Evolutionary conservation across 1,140 invertebrate genomes (phyloP).

Genomic region (Dinoponera quadriceps): DNA sequence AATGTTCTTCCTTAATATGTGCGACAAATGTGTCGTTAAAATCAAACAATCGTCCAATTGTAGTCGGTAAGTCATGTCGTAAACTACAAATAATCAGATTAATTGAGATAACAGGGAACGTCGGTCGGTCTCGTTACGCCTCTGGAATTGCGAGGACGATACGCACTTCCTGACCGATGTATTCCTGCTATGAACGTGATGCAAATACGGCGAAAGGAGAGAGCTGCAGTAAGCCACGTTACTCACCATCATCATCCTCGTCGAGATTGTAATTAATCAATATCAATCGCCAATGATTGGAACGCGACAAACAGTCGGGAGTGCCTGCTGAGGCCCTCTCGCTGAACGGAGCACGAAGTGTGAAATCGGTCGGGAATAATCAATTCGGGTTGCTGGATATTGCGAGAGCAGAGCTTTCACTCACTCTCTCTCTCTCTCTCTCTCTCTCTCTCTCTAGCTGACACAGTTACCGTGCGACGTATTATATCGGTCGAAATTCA

Average conservation of each 20-base stretch:
- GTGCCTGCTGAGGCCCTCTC: background rate
- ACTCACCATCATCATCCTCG: background rate
- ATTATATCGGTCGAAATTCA: conserved; percentile 4
- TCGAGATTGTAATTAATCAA: conserved; percentile 48
- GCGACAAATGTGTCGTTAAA: no score
- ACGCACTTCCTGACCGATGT: conserved; percentile 14
- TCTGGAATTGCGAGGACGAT: background rate
- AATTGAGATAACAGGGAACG: no score
- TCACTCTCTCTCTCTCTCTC: no score
- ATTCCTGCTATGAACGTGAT: background rate
- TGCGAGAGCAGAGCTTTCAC: background rate
- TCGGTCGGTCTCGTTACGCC: no score
- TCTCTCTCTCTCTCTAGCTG: no score
- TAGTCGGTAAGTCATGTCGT: no score
- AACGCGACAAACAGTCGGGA: background rate
- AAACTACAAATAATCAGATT: no score
- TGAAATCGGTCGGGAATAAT: conserved; percentile 39
- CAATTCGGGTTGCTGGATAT: conserved; percentile 7
- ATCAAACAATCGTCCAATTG: no score
- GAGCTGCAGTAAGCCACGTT: background rate
- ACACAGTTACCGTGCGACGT: background rate
- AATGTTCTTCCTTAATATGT: no score
- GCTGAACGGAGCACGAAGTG: background rate
- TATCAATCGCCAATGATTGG: conserved; percentile 49
- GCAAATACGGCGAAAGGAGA: background rate